Conservation (phyloP, 1,140 invertebrate genomes). For the Aphidius gifuensis region DNA sequence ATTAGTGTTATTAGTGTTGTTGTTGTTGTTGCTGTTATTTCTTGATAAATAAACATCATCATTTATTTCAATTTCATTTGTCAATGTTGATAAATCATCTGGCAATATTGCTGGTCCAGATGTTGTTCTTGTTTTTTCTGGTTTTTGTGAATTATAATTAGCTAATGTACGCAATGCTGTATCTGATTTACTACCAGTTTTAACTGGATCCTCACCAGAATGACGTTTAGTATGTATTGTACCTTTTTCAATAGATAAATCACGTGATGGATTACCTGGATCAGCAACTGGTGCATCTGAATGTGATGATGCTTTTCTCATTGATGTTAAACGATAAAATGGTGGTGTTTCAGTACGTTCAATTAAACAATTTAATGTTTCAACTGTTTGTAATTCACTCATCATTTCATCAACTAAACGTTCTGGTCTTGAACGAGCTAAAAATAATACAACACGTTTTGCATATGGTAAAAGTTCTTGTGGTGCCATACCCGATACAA, state of each 20-base stretch:
- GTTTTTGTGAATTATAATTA: slow-evolving; percentile 56
- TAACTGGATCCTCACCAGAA: slow-evolving; percentile 85
- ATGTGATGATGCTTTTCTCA: slow-evolving; percentile 86
- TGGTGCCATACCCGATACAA: slow-evolving; percentile 93
- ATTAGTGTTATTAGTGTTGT: slow-evolving; percentile 34
- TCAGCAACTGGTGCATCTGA: slow-evolving; percentile 65
- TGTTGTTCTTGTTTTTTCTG: slow-evolving; percentile 61
- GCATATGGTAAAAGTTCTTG: slow-evolving; percentile 86
- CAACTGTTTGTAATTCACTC: slow-evolving; percentile 93
- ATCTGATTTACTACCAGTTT: slow-evolving; percentile 67
- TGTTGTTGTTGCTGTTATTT: slow-evolving; percentile 24
- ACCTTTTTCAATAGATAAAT: slow-evolving; percentile 78
- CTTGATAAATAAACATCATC: slow-evolving; percentile 46
- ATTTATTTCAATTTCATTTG: slow-evolving; percentile 57
- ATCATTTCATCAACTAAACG: slow-evolving; percentile 94
- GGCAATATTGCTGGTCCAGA: slow-evolving; percentile 64
- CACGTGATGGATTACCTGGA: slow-evolving; percentile 52
- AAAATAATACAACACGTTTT: slow-evolving; percentile 89
- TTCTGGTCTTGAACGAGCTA: slow-evolving; percentile 86
- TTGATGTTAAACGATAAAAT: slow-evolving; percentile 89
- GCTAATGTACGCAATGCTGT: slow-evolving; percentile 59
- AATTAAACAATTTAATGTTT: slow-evolving; percentile 91
- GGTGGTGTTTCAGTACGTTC: slow-evolving; percentile 96
- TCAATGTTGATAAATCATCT: slow-evolving; percentile 58
- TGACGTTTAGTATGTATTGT: slow-evolving; percentile 95